Conservation (phyloP, 53 echinoderm and acorn worm species). For the Zoroaster sp. region DNA sequence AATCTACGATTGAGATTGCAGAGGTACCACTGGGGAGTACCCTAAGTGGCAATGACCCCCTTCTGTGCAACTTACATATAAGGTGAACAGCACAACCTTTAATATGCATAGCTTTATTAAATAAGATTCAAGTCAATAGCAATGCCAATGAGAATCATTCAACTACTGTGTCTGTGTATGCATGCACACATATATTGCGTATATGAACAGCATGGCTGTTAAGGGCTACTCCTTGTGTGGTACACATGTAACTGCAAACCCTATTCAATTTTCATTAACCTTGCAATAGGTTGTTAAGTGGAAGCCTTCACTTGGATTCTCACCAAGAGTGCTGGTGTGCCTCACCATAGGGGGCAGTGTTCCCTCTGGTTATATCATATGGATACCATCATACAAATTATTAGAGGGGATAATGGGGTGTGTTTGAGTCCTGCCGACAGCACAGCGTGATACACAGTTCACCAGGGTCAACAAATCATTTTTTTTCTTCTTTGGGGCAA, state of each 20-base stretch:
- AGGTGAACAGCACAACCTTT: background rate
- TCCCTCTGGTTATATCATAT: slow-evolving; percentile 50
- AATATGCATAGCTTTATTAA: background rate
- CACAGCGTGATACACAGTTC: slow-evolving; percentile 29
- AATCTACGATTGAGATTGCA: too few relatives aligned
- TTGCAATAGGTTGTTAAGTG: slow-evolving; percentile 25
- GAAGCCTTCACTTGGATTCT: slow-evolving; percentile 35
- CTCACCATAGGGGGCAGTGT: slow-evolving; percentile 10
- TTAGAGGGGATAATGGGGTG: slow-evolving; percentile 17
- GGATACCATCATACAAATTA: slow-evolving; percentile 42
- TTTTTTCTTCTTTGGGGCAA: background rate
- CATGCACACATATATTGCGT: background rate
- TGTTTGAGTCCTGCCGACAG: slow-evolving; percentile 39
- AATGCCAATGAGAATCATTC: background rate
- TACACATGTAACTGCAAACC: background rate
- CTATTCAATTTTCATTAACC: slow-evolving; percentile 1
- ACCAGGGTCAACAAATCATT: slow-evolving; percentile 30
- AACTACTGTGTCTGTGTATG: background rate
- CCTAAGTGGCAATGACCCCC: too few relatives aligned
- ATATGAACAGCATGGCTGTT: background rate
- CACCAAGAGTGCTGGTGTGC: background rate
- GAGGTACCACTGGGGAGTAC: too few relatives aligned
- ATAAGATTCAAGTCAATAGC: background rate
- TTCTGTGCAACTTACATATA: background rate
- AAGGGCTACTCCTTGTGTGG: slow-evolving; percentile 25